Percentiles rank a stretch among this genome's conserved stretches.
phyloP scores from a whole-genome alignment of 1,140 invertebrate genomes.

The Lepidurus couesii region DNA sequence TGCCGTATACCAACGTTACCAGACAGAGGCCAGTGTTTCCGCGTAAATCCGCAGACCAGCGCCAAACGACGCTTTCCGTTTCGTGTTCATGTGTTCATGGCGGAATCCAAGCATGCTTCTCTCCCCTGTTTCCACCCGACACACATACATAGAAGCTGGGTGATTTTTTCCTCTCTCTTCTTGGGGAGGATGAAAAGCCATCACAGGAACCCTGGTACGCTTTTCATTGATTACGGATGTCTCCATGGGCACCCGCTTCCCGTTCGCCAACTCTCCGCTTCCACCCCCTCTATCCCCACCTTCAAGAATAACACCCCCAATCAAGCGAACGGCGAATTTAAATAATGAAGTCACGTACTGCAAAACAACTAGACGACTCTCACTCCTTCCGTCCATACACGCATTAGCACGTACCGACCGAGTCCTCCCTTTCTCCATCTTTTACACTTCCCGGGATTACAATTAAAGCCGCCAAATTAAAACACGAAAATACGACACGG shows the following conservation, averaged over 20 bases:
- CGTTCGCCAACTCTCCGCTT: not conserved
- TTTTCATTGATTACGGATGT: conserved; percentile 12
- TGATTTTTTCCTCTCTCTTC: too few relatives aligned
- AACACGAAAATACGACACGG: too few relatives aligned
- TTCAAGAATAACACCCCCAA: not conserved
- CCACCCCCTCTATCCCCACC: not conserved
- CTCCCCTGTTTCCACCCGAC: too few relatives aligned
- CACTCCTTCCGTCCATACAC: not conserved
- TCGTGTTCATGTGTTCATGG: not conserved
- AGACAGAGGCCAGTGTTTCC: not conserved
- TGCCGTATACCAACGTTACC: not conserved
- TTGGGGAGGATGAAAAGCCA: not conserved
- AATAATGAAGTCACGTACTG: not conserved
- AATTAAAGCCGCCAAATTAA: too few relatives aligned
- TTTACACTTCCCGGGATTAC: not conserved
- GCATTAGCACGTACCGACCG: not conserved
- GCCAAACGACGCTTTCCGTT: not conserved
- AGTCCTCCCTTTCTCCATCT: not conserved
- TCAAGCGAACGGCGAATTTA: not conserved
- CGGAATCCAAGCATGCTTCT: not conserved
- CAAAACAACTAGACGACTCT: not conserved
- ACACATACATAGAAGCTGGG: too few relatives aligned
- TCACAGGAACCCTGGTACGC: not conserved
- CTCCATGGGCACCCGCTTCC: not conserved
- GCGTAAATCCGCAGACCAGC: not conserved